Conservation (phyloP, 2,113 vertebrate genomes). For the Prunella fulvescens region DNA sequence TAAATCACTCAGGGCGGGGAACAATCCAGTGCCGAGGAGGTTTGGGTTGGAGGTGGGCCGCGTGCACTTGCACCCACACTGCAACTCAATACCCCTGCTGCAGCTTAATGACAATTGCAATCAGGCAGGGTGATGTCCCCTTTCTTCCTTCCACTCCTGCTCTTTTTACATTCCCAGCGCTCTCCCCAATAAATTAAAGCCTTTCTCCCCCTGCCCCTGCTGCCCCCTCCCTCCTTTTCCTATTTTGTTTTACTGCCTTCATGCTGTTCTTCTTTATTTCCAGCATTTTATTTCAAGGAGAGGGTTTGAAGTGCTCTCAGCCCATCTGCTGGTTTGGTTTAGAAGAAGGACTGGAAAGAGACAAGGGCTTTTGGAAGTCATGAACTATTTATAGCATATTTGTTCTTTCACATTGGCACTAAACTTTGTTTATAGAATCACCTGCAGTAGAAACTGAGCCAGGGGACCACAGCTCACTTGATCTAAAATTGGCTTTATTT, state of each 20-base stretch:
- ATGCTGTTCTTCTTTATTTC: conserved; percentile 44
- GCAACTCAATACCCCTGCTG: neutral
- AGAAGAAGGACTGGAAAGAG: conserved; percentile 33
- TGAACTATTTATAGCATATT: conserved; percentile 61
- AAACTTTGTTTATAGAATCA: conserved; percentile 61
- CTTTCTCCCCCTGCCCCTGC: neutral
- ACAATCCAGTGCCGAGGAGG: neutral
- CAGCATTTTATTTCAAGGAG: conserved; percentile 45
- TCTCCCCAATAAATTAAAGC: conserved; percentile 14
- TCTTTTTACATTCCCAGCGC: neutral
- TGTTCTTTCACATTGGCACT: conserved; percentile 60
- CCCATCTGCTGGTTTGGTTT: conserved; percentile 55
- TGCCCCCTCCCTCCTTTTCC: neutral
- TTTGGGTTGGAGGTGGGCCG: neutral
- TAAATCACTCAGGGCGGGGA: conserved; percentile 15
- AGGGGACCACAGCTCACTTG: conserved; percentile 50
- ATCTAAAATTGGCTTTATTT: conserved; percentile 62
- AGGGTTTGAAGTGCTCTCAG: conserved; percentile 45
- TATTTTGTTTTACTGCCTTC: conserved; percentile 33
- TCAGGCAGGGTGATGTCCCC: neutral
- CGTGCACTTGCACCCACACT: neutral
- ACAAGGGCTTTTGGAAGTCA: conserved; percentile 42
- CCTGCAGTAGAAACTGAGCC: conserved; percentile 52
- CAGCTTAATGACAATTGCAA: neutral
- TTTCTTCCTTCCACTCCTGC: neutral